Evolutionary conservation across 2,888 invertebrate species (phyloP), one percentile per base, ranked within the genome.

Genomic region (Eilema caniola): DNA sequence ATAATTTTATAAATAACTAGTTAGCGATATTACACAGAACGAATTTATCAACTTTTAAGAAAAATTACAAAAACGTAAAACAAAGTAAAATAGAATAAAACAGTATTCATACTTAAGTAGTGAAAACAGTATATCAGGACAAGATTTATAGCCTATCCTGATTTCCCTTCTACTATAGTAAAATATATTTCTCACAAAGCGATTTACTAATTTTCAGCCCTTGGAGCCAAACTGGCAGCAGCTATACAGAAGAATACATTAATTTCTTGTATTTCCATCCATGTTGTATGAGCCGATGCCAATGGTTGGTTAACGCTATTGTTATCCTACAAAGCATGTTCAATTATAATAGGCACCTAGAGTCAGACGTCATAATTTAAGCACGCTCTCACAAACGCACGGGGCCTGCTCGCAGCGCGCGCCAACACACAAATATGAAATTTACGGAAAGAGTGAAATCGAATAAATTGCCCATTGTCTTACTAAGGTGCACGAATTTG

Each of bases 381-480:
- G 72, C 78, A 80, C 82, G 76, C 82, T 82, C 83, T 83, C 83
- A 75, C 82, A 78, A 79, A 68, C 75, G 67, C 77, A 75, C 73
- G 68, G 74, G 67, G 76, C 67, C 69, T 66, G 66, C 75, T 72
- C 73, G 25, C 62, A 76, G 83, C 83, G 76, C 80, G 78, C 79
- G 79, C 84, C 75, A 76, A 79, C 76, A 79, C 77, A 89, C 83
- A 92, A 91, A 91, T 92, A 92, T 92, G 90, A 92, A 92, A 93
- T 92, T 92, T 89, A 88, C 89, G 90, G 89, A 92, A 93, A 92
- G 88, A 94, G 94, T 93, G 94, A 93, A 94, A 95, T 93, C 92
- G 92, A 89, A 93, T 92, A 92, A 94, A 94, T 94, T 95, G 92
- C 85, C 92, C 91, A 94, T 95, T 94, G 94, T 94, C 82, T 87